Percentiles rank a stretch among this genome's conserved stretches.
Conservation (phyloP, 2,888 invertebrate species). For the Pemphredon lugubris region DNA sequence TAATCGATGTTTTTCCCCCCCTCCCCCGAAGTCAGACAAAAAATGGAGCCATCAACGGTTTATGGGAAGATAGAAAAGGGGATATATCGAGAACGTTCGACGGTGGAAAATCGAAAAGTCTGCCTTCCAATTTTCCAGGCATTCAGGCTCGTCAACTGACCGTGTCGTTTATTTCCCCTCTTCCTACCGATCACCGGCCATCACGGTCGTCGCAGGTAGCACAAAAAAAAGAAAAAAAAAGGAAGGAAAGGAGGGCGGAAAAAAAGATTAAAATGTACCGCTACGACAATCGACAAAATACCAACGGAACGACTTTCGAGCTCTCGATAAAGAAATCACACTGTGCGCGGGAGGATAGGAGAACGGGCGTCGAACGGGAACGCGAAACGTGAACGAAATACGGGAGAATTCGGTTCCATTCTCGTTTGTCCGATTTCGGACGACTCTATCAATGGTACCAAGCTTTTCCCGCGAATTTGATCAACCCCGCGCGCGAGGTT, state of each 20-base stretch:
- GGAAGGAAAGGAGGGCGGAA: background rate
- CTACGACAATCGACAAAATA: conserved; percentile 11
- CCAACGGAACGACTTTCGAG: conserved; percentile 2
- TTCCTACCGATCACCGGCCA: conserved; percentile 1
- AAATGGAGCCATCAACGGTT: conserved; percentile 22
- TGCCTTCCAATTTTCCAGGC: conserved; percentile 46
- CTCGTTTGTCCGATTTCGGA: background rate
- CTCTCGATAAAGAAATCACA: conserved; percentile 28
- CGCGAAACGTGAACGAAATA: conserved; percentile 28
- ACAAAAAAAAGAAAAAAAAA: background rate
- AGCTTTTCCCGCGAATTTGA: no score
- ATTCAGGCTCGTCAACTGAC: conserved; percentile 35
- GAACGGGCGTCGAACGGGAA: conserved; percentile 15
- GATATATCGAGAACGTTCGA: background rate
- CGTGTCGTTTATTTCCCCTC: conserved; percentile 25
- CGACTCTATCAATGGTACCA: no score
- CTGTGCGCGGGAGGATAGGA: conserved; percentile 1
- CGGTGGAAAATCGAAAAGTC: conserved; percentile 35
- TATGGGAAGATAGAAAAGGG: background rate
- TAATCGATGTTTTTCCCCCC: conserved; percentile 2
- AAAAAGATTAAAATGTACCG: background rate
- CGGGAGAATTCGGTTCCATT: background rate
- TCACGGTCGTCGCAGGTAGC: background rate
- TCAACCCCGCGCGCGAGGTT: no score
- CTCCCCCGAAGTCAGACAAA: background rate